A percentile compares a stretch with the other conserved stretches of the same genome.
Conservation (phyloP, 1,140 invertebrate species). For the Battus philenor region DNA sequence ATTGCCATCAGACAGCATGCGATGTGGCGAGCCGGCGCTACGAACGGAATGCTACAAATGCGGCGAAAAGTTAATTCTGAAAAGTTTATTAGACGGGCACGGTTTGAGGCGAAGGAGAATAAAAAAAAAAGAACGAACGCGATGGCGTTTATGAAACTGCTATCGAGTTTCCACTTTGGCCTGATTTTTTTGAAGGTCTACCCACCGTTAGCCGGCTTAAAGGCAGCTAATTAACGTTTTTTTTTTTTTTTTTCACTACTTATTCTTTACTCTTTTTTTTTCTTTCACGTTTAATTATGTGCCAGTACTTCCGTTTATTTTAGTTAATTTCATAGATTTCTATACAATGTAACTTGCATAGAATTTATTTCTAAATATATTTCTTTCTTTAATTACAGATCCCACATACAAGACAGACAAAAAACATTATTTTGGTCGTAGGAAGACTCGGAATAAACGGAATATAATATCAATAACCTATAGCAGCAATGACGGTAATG, state of each 20-base stretch:
- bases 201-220: slow-evolving; percentile 5
- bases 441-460: too few relatives aligned
- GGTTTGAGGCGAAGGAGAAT: slow-evolving; percentile 6
- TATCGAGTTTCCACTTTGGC: slow-evolving; percentile 10
- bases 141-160: slow-evolving; percentile 9
- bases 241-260: slow-evolving; percentile 7
- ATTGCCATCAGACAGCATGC: slow-evolving; percentile 18
- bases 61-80: slow-evolving; percentile 16
- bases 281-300: too few relatives aligned
- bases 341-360: too few relatives aligned
- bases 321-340: too few relatives aligned
- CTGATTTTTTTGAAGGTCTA: slow-evolving; percentile 14
- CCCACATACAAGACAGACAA: too few relatives aligned
- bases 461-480: too few relatives aligned
- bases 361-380: too few relatives aligned
- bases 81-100: slow-evolving; percentile 14
- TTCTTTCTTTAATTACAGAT: too few relatives aligned
- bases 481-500: too few relatives aligned
- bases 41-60: slow-evolving; percentile 2
- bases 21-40: slow-evolving; percentile 10
- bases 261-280: too few relatives aligned
- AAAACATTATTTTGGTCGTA: too few relatives aligned
- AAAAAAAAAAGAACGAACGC: slow-evolving; percentile 13
- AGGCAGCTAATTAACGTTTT: slow-evolving; percentile 10
- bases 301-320: too few relatives aligned